Evolutionary conservation across 1,140 invertebrate genomes (phyloP), one percentile per base, ranked within the genome.

Genomic region (Druon quercuslanigerum): DNA sequence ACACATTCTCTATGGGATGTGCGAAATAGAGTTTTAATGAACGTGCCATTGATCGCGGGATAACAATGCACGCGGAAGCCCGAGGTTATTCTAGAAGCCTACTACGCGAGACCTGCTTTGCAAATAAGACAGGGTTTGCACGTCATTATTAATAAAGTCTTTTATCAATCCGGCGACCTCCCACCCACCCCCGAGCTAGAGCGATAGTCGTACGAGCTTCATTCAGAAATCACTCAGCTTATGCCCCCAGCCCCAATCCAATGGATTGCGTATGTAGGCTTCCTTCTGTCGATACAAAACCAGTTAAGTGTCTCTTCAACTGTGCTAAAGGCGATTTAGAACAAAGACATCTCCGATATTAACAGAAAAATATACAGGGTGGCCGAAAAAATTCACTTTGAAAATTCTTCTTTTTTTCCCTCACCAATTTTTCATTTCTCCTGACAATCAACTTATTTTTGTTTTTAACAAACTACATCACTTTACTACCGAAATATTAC

Each of bases 71-170:
- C 25, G 33, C 60, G 60, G 60, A 66, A 66, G 60, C 60, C 60
- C 60, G 60, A 66, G 60, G 60, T 66, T 66, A 66, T 66, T 66
- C 20, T 12, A 46, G 60, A 66, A 66, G 60, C 60, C 60, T 66
- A 33, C 60, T 40, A 66, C 33, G 25, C 60, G 60, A 66, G 60
- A 66, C 60, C 60, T 66, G 60, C 60, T 66, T 66, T 66, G 60
- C 60, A 66, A 66, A 66, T 66, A 66, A 66, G 60, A 66, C 60
- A 66, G 25, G 20, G 60, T 46, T 66, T 66, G 25, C 60, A 66
- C 60, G 60, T 66, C 60, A 66, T 66, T 66, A 66, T 66, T 66
- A 66, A 66, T 66, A 66, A 66, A 66, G 60, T 66, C 60, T 66
- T 66, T 66, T 66, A 66, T 66, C 60, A 66, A 66, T 66, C 60